A percentile compares a stretch with the other conserved stretches of the same genome.
phyloP scores from a whole-genome alignment of 2,797 vertebrate genomes.

The Pelobates cultripes region DNA sequence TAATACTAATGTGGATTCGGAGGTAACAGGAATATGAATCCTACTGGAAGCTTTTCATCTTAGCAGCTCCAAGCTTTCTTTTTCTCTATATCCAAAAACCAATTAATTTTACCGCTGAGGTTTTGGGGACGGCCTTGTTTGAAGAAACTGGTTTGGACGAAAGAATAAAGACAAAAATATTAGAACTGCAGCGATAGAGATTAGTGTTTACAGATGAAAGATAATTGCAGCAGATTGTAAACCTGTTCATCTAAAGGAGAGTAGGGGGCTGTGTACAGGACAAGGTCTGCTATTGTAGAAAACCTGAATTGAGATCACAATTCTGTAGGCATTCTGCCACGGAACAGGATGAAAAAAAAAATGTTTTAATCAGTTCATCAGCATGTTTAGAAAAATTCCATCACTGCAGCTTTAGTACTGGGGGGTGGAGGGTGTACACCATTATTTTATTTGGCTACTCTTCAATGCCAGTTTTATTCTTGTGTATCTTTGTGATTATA shows the following conservation, averaged over 20 bases:
- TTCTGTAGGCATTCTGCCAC: not conserved
- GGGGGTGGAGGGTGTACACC: not conserved
- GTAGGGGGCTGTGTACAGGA: slow-evolving; percentile 1
- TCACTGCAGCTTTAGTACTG: not conserved
- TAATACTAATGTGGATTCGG: slow-evolving; percentile 40
- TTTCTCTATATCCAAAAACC: slow-evolving; percentile 26
- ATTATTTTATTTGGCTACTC: slow-evolving; percentile 28
- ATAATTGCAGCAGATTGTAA: slow-evolving; percentile 13
- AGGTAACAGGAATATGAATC: slow-evolving; percentile 28
- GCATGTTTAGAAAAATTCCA: slow-evolving; percentile 17
- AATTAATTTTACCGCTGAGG: slow-evolving; percentile 32
- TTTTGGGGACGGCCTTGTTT: slow-evolving; percentile 24
- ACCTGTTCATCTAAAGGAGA: not conserved
- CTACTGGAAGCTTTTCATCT: slow-evolving; percentile 28
- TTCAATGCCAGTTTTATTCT: slow-evolving; percentile 12
- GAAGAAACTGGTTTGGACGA: slow-evolving; percentile 14
- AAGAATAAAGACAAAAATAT: slow-evolving; percentile 21
- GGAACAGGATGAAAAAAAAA: slow-evolving; percentile 3
- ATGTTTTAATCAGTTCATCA: slow-evolving; percentile 23
- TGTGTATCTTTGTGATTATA: not conserved
- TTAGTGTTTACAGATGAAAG: slow-evolving; percentile 36
- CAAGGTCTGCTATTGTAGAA: not conserved
- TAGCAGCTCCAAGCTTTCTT: not conserved
- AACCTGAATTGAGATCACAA: slow-evolving; percentile 8
- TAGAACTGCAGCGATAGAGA: slow-evolving; percentile 14